Evolutionary conservation across 2,113 vertebrate genomes (phyloP).

Genomic region (Pogonocichla stellata): DNA sequence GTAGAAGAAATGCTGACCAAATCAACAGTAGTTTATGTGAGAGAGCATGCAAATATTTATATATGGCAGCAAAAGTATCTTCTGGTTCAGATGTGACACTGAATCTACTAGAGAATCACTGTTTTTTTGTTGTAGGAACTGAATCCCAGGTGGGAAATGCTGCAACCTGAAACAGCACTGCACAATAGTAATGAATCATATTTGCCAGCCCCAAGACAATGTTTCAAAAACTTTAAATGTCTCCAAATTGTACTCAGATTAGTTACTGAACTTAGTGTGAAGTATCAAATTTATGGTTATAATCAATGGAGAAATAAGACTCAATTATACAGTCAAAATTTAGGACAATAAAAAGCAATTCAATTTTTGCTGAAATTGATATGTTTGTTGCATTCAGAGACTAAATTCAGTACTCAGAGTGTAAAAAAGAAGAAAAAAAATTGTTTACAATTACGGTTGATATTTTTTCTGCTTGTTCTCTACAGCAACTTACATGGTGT

Average conservation of each 20-base stretch:
- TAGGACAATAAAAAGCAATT: neutral
- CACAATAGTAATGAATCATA: neutral
- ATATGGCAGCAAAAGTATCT: neutral
- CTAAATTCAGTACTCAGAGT: neutral
- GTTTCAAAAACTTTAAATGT: neutral
- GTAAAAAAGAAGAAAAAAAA: neutral
- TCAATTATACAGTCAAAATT: neutral
- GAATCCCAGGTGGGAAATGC: neutral
- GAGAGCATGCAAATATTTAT: neutral
- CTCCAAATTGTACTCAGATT: neutral
- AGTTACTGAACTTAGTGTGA: neutral
- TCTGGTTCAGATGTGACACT: neutral
- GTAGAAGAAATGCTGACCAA: neutral
- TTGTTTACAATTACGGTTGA: neutral
- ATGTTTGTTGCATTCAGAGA: neutral
- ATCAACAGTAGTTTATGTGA: neutral
- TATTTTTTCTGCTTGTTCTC: neutral
- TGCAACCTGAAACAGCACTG: neutral
- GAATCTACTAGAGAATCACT: neutral
- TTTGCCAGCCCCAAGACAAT: neutral
- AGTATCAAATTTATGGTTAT: neutral
- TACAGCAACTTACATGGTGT: neutral
- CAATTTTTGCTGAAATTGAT: neutral
- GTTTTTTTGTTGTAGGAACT: neutral
- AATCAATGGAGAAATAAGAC: neutral